phyloP scores from a whole-genome alignment of 2,113 vertebrate genomes.

The Lanius ludovicianus region DNA sequence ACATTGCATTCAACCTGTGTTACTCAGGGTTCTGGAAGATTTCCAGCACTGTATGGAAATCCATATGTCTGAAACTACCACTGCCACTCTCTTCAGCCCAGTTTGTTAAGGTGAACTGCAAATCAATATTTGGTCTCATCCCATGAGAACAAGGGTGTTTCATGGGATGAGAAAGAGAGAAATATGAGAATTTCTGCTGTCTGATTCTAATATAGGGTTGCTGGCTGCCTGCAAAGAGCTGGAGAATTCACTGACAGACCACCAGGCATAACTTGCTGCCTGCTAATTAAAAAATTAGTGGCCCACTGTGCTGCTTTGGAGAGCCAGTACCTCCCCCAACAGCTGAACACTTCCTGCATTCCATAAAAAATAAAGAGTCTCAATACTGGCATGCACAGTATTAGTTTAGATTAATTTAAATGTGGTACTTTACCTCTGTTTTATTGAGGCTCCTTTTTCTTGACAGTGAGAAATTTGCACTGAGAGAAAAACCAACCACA shows the following conservation, averaged over 20 bases:
- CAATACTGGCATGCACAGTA: background rate
- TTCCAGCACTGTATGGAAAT: background rate
- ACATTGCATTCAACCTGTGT: background rate
- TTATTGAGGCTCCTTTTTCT: background rate
- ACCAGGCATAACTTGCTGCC: background rate
- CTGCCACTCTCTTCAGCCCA: background rate
- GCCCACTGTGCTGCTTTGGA: background rate
- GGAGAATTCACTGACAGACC: background rate
- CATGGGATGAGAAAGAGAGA: background rate
- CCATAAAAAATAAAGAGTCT: background rate
- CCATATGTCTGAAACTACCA: background rate
- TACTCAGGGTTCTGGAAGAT: background rate
- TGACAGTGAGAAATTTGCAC: background rate
- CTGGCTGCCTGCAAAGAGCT: background rate
- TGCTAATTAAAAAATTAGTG: background rate
- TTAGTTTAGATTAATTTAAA: background rate
- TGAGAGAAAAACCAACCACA: background rate
- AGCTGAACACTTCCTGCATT: background rate
- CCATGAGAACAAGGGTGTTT: background rate
- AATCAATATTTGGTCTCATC: background rate
- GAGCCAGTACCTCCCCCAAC: background rate
- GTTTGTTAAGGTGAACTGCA: background rate
- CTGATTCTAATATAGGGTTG: background rate
- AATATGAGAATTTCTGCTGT: background rate
- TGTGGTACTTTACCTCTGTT: background rate